Evolutionary conservation across 2,797 vertebrate species (phyloP), one percentile per base, ranked within the genome.

Genomic region (Acipenser ruthenus): DNA sequence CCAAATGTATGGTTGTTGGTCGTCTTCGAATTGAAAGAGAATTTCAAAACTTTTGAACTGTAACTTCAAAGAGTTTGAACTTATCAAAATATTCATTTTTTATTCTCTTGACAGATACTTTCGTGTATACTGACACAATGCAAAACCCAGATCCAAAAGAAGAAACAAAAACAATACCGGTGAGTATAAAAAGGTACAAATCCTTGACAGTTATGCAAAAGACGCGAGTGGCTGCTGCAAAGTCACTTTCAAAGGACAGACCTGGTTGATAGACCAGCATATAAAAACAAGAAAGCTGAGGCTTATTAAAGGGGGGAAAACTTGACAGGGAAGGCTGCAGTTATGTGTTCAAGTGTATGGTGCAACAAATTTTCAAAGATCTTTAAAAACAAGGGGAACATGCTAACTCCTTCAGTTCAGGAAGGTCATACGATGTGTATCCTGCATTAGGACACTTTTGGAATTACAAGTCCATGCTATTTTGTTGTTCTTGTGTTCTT

Each of bases 1-100:
- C 37, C 37, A 37, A 37, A 37, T 37, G 37, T 37, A 37, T 37
- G 37, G 37, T 37, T 37, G 37, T 37, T 37, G 37, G 37, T 5
- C 37, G 5, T 37, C 37, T 37, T 37, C 37, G 3, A 37, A 37
- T 37, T 4, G 37, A 37, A 37, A 37, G 37, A 13, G 37, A 37
- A 62, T 13, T 84, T 86, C 84, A 87, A 85, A 87, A 80, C 68
- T 13, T 63, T 59, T 70, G 67, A 18, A 68, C 65, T 71, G 73
- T 69, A 69, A 77, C 84, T 83, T 88, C 83, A 84, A 84, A 84
- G 78, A 66, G 75, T 80, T 86, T 77, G 76, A 84, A 80, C 66
- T 74, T 76, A 71, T 75, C 81, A 68, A 79, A 82, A 80, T 82
- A 79, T 80, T 76, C 77, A 80, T 81, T 18, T 73, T 80, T 61